Evolutionary conservation across 2,797 vertebrate species (phyloP).

Genomic region (Galagoides demidoff): DNA sequence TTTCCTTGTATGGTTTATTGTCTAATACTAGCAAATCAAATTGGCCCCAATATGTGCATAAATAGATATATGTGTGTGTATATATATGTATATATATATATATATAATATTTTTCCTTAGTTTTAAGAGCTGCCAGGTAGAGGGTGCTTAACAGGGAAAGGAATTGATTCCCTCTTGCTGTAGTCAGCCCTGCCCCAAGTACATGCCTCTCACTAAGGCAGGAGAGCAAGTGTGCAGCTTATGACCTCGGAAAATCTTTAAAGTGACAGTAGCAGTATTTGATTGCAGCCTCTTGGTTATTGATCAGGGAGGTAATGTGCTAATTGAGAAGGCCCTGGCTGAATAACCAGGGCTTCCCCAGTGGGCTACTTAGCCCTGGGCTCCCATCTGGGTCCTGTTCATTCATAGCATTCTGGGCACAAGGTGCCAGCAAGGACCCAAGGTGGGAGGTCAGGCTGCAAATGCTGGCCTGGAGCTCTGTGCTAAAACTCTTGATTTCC

Average conservation of each 20-base stretch:
- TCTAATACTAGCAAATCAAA: slow-evolving; percentile 87
- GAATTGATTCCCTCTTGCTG: slow-evolving; percentile 20
- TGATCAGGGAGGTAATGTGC: slow-evolving; percentile 64
- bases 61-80: slow-evolving; percentile 81
- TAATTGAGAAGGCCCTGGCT: slow-evolving; percentile 18
- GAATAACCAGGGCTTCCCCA: neutral
- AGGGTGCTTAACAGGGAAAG: slow-evolving; percentile 67
- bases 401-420: neutral
- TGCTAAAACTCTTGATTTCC: neutral
- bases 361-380: neutral
- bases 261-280: slow-evolving; percentile 74
- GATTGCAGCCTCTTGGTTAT: slow-evolving; percentile 64
- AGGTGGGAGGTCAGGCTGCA: neutral
- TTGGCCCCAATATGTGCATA: slow-evolving; percentile 83
- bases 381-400: neutral
- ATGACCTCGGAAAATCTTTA: slow-evolving; percentile 64
- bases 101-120: slow-evolving; percentile 70
- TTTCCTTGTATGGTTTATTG: slow-evolving; percentile 85
- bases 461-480: neutral
- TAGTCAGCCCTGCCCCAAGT: slow-evolving; percentile 28
- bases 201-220: neutral
- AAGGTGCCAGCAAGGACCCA: neutral
- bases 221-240: neutral
- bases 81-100: slow-evolving; percentile 71
- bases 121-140: slow-evolving; percentile 84